Base-by-base conservation (phyloP, 2,888 invertebrate genomes). In the Dasypogon diadema region DNA sequence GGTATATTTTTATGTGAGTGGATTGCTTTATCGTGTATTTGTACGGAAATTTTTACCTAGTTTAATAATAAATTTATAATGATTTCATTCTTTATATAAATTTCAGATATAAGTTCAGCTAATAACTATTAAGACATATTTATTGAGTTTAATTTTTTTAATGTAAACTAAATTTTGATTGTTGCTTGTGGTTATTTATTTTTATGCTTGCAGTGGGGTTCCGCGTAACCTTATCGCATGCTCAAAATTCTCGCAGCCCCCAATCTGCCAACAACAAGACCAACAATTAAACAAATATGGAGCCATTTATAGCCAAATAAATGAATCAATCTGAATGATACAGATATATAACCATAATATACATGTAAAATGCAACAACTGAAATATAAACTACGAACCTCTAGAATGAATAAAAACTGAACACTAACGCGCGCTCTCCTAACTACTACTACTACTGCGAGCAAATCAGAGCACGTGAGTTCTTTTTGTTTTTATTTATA, bases 201-300 rank as follows among this genome's bases (percentile, higher is more conserved):
- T 75, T 80, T 80, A 78, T 81, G 92, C 91, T 93, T 93, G 91
- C 93, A 94, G 93, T 93, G 91, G 92, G 93, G 91, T 93, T 93
- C 91, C 92, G 93, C 90, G 92, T 92, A 90, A 92, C 92, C 91
- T 92, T 93, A 91, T 83, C 93, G 93, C 93, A 93, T 93, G 91
- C 92, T 92, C 89, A 89, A 89, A 89, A 70, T 70, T 70, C 70
- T 70, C 70, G 70, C 70, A 70, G 70, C 54, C 70, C 70, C 70
- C 70, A 70, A 70, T 70, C 70, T 70, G 70, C 54, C 70, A 70
- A 87, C 87, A 87, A 87, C 87, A 87, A 87, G 86, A 87, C 87
- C 87, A 87, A 87, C 87, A 87, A 87, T 86, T 85, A 88, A 84
- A 80, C 16, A 80, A 77, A 80, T 79, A 79, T 81, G 80, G 79